These are phyloP conservation scores for Pseudococcus viburni DNA, from an alignment of 2,888 invertebrate genomes.

Conservation along the genomic window DNA sequence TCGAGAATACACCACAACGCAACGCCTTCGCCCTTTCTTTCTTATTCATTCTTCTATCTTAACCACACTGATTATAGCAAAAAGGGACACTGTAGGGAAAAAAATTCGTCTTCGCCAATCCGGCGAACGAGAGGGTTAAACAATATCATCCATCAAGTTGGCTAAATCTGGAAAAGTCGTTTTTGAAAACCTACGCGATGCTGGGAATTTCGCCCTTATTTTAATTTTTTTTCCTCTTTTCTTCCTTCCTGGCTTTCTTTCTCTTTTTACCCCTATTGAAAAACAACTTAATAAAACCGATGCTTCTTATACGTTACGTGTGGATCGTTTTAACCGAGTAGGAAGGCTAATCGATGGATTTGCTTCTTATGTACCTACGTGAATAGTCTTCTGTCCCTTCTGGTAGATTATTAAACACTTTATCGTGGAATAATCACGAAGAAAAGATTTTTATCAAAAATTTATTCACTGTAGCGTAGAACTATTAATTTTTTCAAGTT, in stretches of 20 bases:
- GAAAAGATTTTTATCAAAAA: too few relatives aligned
- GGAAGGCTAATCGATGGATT: slow-evolving; percentile 18
- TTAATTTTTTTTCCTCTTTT: neutral
- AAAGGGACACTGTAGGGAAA: slow-evolving; percentile 26
- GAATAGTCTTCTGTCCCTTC: too few relatives aligned
- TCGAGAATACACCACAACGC: slow-evolving; percentile 17
- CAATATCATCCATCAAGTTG: slow-evolving; percentile 46
- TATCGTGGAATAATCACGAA: too few relatives aligned
- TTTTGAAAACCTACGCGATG: slow-evolving; percentile 22
- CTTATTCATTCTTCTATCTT: neutral
- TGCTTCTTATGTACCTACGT: neutral
- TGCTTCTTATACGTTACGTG: neutral
- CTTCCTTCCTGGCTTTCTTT: too few relatives aligned
- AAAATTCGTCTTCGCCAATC: slow-evolving; percentile 18
- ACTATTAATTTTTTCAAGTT: too few relatives aligned
- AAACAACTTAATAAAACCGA: slow-evolving; percentile 33
- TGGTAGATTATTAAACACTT: too few relatives aligned
- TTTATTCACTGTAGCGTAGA: too few relatives aligned
- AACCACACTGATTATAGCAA: slow-evolving; percentile 4
- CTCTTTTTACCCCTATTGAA: neutral
- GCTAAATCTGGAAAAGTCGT: slow-evolving; percentile 56
- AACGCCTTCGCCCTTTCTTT: neutral
- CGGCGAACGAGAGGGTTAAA: slow-evolving; percentile 34
- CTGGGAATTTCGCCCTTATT: neutral
- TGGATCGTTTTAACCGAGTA: neutral